Conservation (phyloP, 1,140 invertebrate species). For the Microplitis mediator region DNA sequence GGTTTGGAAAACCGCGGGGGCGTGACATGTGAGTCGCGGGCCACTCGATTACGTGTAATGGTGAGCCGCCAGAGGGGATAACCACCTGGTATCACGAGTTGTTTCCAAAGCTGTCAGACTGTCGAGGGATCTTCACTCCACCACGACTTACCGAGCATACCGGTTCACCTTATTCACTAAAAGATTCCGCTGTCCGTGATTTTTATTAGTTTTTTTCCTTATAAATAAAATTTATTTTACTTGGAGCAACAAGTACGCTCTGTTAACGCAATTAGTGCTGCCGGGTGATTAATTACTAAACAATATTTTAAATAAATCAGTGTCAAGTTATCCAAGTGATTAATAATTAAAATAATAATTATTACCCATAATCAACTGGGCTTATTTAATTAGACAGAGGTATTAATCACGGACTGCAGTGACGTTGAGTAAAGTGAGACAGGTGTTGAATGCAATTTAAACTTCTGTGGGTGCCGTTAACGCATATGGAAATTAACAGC, state of each 20-base stretch:
- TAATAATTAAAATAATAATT: background rate
- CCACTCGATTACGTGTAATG: conserved; percentile 31
- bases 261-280: too few species aligned
- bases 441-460: too few species aligned
- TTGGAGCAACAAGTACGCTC: too few species aligned
- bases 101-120: conserved; percentile 35
- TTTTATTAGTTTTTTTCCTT: background rate
- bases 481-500: too few species aligned
- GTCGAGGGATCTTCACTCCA: conserved; percentile 43
- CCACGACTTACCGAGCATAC: conserved; percentile 40
- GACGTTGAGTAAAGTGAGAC: too few species aligned
- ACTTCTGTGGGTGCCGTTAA: too few species aligned
- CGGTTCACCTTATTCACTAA: conserved; percentile 29
- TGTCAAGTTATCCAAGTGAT: background rate
- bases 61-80: conserved; percentile 34
- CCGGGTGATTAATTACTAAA: too few species aligned
- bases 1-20: conserved; percentile 30
- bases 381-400: too few species aligned
- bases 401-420: too few species aligned
- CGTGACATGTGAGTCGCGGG: conserved; percentile 25
- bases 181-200: conserved; percentile 20
- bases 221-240: too few species aligned
- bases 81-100: conserved; percentile 47
- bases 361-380: too few species aligned
- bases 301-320: background rate